Percentiles rank a stretch among this genome's conserved stretches.
Conservation (phyloP, 37 sponge, comb jelly and placozoan genomes). For the Cliona cf. orientalis region DNA sequence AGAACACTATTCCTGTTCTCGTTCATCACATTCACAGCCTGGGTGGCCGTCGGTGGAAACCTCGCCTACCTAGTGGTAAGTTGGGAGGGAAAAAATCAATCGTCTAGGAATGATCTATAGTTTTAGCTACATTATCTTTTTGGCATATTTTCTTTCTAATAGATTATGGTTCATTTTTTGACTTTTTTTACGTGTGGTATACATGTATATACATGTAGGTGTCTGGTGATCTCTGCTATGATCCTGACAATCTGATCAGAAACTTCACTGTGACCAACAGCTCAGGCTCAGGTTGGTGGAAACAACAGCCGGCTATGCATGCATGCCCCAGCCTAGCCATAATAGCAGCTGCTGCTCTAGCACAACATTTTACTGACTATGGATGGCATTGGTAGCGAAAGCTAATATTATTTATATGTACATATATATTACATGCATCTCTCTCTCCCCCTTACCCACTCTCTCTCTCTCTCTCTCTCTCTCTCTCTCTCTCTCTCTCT, state of each 20-base stretch:
- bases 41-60: conserved; percentile 51
- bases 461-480: neutral
- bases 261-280: conserved; percentile 41
- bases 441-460: neutral
- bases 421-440: neutral
- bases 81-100: too few species aligned
- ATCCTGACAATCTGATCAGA: conserved; percentile 61
- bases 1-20: conserved; percentile 33
- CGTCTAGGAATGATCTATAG: too few species aligned
- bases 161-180: neutral
- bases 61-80: conserved; percentile 46
- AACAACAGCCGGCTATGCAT: too few species aligned
- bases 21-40: conserved; percentile 26
- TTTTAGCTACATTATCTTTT: neutral
- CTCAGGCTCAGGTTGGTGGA: too few species aligned
- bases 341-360: too few species aligned
- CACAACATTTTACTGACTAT: too few species aligned
- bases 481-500: neutral
- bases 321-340: too few species aligned
- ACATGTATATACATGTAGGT: conserved; percentile 20
- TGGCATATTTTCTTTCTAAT: neutral
- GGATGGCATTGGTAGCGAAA: too few species aligned
- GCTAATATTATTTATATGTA: neutral
- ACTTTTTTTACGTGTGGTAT: neutral
- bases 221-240: conserved; percentile 47